Evolutionary conservation across 2,797 vertebrate species (phyloP).

Genomic region (Eulemur rubriventer): DNA sequence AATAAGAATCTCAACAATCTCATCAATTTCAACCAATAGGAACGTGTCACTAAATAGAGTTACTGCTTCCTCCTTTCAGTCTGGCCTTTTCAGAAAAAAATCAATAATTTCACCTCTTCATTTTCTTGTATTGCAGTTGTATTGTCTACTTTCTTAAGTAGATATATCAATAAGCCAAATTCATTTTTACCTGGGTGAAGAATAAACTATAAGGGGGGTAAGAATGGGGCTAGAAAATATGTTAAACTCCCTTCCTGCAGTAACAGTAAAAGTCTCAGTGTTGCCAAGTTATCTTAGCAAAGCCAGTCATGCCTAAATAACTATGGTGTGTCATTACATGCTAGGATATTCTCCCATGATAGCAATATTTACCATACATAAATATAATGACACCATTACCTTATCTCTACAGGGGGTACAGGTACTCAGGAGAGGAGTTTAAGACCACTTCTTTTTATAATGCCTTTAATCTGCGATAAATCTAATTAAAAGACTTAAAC

Average conservation of each 20-base stretch:
- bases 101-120: background rate
- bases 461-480: conserved; percentile 41
- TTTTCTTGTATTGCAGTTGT: background rate
- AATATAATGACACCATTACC: background rate
- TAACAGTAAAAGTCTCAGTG: background rate
- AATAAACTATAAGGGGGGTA: background rate
- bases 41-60: background rate
- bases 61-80: conserved; percentile 6
- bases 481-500: conserved; percentile 40
- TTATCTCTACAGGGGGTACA: background rate
- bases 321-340: background rate
- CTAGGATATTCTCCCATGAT: background rate
- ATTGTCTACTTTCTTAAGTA: conserved; percentile 36
- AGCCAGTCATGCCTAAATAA: background rate
- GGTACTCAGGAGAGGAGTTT: background rate
- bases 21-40: background rate
- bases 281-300: background rate
- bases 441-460: conserved; percentile 32
- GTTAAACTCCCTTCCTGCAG: background rate
- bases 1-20: background rate
- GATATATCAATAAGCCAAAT: background rate
- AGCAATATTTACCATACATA: background rate
- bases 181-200: conserved; percentile 26
- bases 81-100: conserved; percentile 3
- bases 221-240: background rate